Evolutionary conservation across 2,797 vertebrate genomes (phyloP).

Genomic region (Sebastes diploproa): DNA sequence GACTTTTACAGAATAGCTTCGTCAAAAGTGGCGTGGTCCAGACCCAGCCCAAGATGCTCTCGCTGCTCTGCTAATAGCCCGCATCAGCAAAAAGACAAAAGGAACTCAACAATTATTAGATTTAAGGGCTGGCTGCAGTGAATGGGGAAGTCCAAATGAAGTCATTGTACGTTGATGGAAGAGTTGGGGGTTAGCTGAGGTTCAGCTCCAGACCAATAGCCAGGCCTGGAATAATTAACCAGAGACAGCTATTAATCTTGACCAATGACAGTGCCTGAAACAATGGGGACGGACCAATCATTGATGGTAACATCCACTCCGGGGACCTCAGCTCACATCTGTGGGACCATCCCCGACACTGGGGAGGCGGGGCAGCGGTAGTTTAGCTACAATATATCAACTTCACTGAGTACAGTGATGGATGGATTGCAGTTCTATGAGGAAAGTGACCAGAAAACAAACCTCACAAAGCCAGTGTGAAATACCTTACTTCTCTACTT

Average conservation of each 20-base stretch:
- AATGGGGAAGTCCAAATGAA: slow-evolving; percentile 74
- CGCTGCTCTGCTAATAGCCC: slow-evolving; percentile 75
- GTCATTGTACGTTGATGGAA: slow-evolving; percentile 78
- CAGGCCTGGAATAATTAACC: slow-evolving; percentile 82
- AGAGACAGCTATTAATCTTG: slow-evolving; percentile 79
- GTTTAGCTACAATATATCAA: slow-evolving; percentile 67
- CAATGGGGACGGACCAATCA: slow-evolving; percentile 72
- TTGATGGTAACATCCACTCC: slow-evolving; percentile 61
- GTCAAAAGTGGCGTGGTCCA: slow-evolving; percentile 77
- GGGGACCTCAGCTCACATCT: slow-evolving; percentile 52
- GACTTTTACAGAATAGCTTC: slow-evolving; percentile 66
- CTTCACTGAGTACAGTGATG: slow-evolving; percentile 45
- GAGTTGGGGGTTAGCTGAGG: slow-evolving; percentile 71
- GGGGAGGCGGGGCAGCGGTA: slow-evolving; percentile 24
- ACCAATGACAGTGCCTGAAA: slow-evolving; percentile 73
- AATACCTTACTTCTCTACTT: not conserved
- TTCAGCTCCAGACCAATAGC: slow-evolving; percentile 72
- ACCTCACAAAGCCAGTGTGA: slow-evolving; percentile 24
- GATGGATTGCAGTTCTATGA: slow-evolving; percentile 43
- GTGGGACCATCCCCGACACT: slow-evolving; percentile 37
- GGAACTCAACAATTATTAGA: slow-evolving; percentile 73
- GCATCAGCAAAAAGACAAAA: slow-evolving; percentile 83
- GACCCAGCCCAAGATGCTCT: slow-evolving; percentile 72
- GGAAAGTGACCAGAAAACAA: slow-evolving; percentile 30
- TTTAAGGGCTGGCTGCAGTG: slow-evolving; percentile 66